phyloP scores from a whole-genome alignment of 2,797 vertebrate species.

The Lithobates sylvaticus region DNA sequence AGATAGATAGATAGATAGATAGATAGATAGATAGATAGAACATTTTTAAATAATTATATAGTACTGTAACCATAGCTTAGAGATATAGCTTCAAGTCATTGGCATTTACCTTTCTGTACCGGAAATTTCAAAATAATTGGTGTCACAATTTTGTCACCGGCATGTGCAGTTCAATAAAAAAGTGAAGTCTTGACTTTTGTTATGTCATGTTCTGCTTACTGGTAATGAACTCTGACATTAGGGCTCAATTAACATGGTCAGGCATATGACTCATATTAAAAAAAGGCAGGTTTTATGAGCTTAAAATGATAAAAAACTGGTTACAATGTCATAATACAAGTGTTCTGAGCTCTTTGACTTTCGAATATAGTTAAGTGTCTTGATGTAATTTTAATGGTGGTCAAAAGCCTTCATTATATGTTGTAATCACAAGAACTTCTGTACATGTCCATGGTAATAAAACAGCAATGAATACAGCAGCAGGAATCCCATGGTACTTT shows the following conservation, averaged over 20 bases:
- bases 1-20: background rate
- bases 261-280: constrained; percentile 40
- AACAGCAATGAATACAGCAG: too few species aligned
- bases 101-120: constrained; percentile 34
- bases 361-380: background rate
- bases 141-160: constrained; percentile 51
- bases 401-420: background rate
- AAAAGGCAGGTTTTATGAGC: constrained; percentile 23
- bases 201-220: constrained; percentile 41
- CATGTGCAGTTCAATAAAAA: constrained; percentile 30
- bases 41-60: background rate
- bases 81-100: constrained; percentile 25
- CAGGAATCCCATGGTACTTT: too few species aligned
- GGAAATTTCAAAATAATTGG: constrained; percentile 36
- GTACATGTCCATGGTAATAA: too few species aligned
- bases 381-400: background rate
- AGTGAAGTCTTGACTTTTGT: constrained; percentile 42
- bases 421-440: too few species aligned
- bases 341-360: background rate
- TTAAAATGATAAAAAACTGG: constrained; percentile 22
- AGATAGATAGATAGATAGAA: background rate
- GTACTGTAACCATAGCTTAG: background rate
- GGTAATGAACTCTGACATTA: constrained; percentile 52
- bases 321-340: background rate
- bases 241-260: constrained; percentile 48